phyloP scores from a whole-genome alignment of 2,797 vertebrate species.

The Trachurus trachurus region DNA sequence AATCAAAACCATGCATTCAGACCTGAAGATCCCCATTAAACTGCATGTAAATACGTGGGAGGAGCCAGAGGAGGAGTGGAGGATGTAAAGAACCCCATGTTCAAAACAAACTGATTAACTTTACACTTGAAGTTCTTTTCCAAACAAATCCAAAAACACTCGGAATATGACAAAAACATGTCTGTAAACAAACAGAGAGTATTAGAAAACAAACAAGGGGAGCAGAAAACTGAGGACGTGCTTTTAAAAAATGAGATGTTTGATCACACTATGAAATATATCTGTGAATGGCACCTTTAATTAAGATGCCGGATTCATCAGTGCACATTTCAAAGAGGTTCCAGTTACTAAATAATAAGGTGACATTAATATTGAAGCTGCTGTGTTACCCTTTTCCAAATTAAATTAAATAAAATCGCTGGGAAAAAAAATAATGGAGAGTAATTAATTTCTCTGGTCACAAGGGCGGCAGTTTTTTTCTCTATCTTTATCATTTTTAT shows the following conservation, averaged over 20 bases:
- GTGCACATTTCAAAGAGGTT: constrained; percentile 65
- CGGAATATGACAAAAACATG: constrained; percentile 50
- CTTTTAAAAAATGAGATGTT: constrained; percentile 51
- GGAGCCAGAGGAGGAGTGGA: constrained; percentile 78
- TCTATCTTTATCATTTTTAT: constrained; percentile 35
- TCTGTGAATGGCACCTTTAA: constrained; percentile 71
- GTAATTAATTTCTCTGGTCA: constrained; percentile 67
- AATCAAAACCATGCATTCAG: constrained; percentile 88
- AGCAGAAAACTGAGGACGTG: constrained; percentile 39
- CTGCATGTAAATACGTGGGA: constrained; percentile 80
- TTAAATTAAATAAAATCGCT: constrained; percentile 66
- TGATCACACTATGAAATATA: constrained; percentile 55
- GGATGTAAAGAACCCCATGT: constrained; percentile 79
- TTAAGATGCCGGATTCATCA: constrained; percentile 67
- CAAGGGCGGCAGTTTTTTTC: constrained; percentile 51
- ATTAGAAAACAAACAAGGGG: constrained; percentile 50
- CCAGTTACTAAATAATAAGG: constrained; percentile 68
- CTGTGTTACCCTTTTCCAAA: constrained; percentile 59
- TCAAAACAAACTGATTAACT: constrained; percentile 85
- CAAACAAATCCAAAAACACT: constrained; percentile 69
- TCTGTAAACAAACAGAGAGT: constrained; percentile 67
- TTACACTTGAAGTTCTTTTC: constrained; percentile 69
- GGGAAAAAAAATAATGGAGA: constrained; percentile 34
- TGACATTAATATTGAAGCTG: constrained; percentile 65
- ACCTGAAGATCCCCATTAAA: constrained; percentile 84